phyloP scores from a whole-genome alignment of 2,113 vertebrate genomes.

The Melanotaenia duboulayi region DNA sequence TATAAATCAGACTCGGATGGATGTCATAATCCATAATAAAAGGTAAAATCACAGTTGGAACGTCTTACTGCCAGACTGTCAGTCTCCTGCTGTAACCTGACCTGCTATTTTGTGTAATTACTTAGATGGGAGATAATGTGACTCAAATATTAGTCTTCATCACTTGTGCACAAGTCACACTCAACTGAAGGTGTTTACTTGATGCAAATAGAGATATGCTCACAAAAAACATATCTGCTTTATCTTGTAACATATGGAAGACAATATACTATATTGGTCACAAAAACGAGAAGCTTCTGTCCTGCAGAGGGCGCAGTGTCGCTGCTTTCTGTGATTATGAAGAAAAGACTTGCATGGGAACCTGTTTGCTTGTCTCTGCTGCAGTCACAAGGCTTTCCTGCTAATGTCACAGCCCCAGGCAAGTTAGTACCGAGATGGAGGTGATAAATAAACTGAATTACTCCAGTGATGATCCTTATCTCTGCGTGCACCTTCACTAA shows the following conservation, averaged over 20 bases:
- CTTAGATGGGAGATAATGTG: not conserved
- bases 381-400: constrained; percentile 75
- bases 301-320: constrained; percentile 52
- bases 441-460: constrained; percentile 72
- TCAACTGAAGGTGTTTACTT: too few species aligned
- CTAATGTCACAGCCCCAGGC: constrained; percentile 53
- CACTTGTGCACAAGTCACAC: not conserved
- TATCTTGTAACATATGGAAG: too few species aligned
- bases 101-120: constrained; percentile 35
- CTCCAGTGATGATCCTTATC: constrained; percentile 46
- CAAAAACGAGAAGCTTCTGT: not conserved
- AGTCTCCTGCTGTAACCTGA: constrained; percentile 51
- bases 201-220: too few species aligned
- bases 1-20: not conserved
- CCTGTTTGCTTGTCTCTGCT: constrained; percentile 35
- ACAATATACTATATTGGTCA: too few species aligned
- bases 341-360: constrained; percentile 44
- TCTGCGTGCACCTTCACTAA: constrained; percentile 38
- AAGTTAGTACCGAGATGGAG: constrained; percentile 46
- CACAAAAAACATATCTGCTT: too few species aligned
- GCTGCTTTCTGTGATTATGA: not conserved
- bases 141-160: not conserved
- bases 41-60: constrained; percentile 27
- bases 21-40: constrained; percentile 33
- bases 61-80: constrained; percentile 13